Evolutionary conservation across 1,140 invertebrate genomes (phyloP), one percentile per base, ranked within the genome.

Genomic region (Microplitis demolitor): DNA sequence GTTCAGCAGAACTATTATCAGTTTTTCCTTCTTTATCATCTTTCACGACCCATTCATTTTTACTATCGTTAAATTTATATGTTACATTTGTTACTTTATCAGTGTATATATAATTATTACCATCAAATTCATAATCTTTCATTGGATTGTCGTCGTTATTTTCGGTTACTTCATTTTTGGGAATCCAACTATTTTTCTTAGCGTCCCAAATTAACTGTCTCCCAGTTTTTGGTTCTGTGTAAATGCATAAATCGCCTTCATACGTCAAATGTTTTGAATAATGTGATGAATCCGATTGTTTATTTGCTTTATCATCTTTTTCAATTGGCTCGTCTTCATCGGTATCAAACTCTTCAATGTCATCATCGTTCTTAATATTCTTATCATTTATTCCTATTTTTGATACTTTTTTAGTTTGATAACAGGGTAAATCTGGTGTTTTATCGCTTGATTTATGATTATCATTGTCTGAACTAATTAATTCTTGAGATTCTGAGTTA

Each of bases 191-290:
- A 76, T 91, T 89, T 77, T 88, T 87, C 13, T 87, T 87, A 67
- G 87, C 85, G 79, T 90, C 88, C 91, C 93, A 94, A 79, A 89
- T 87, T 81, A 92, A 93, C 81, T 92, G 89, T 73, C 88, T 88
- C 61, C 91, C 89, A 58, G 90, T 90, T 54, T 82, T 84, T 45
- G 92, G 92, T 84, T 94, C 93, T 16, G 91, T 94, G 77, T 94
- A 94, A 76, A 94, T 90, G 61, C 92, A 93, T 64, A 88, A 85
- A 72, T 91, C 90, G 51, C 90, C 91, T 81, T 92, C 90, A 79
- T 92, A 93, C 73, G 91, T 89, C 16, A 92, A 85, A 84, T 91
- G 85, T 81, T 89, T 79, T 11, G 84, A 80, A 79, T 90, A 88
- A 81, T 83, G 87, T 66, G 13, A 31, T 24, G 39, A 45, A 45